Evolutionary conservation across 2,888 invertebrate species (phyloP), one percentile per base, ranked within the genome.

Genomic region (Hartigia nigra): DNA sequence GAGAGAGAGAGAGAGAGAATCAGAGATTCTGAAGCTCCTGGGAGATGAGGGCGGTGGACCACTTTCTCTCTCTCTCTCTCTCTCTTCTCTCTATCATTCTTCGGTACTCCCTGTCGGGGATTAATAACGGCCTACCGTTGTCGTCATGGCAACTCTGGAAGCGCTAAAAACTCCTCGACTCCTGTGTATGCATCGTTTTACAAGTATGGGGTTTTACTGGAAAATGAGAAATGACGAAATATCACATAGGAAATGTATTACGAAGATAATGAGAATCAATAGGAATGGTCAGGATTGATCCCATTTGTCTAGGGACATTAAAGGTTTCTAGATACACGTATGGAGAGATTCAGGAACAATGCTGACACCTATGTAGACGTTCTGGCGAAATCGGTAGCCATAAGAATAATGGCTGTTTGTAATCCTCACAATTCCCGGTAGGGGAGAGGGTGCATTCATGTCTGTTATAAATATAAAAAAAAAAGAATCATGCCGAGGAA

Each of bases 41-140:
- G 78, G 76, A 69, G 78, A 78, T 23, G 35, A 74, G 31, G 55
- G 77, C 4, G n/a, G 77, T 36, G 55, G 72, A 74, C 77, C 55
- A 69, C 75, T 75, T 84, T 75, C 84, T 83, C 83, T 84, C 75
- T 74, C 84, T 83, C 83, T 84, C 39, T 55, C 37, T 37, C 37
- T 37, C 37, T 55, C 36, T 36, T 75, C 84, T 83, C 83, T 84
- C 23, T 23, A 55, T 55, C 23, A 84, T 87, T 86, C 88, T 86
- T 85, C 84, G 84, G 85, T 85, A 83, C 85, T 86, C 87, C 86
- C 86, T 55, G 87, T 83, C 84, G 82, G 84, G 88, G 87, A 90
- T 90, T 90, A 90, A 90, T 89, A 90, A 89, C 89, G 86, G 89
- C 88, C 88, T 86, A 86, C 86, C 86, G 88, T 88, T 87, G 89